phyloP scores from a whole-genome alignment of 2,888 invertebrate species.

The Erebia aethiops region DNA sequence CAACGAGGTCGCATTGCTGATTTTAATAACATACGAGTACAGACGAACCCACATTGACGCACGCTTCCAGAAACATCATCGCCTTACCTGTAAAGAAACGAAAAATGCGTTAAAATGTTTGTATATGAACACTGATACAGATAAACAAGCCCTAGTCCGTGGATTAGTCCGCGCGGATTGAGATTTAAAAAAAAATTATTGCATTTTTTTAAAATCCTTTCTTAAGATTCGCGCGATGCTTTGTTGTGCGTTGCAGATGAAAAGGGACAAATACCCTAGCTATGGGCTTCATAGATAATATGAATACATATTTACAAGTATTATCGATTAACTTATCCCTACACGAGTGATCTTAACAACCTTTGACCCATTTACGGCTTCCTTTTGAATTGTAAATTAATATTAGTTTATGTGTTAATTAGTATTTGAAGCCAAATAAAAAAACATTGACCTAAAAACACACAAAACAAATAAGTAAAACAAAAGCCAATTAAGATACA shows the following conservation, averaged over 20 bases:
- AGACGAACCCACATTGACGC: conserved; percentile 46
- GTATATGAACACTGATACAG: too few relatives aligned
- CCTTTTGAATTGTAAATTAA: neutral
- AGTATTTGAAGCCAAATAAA: neutral
- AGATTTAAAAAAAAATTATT: too few relatives aligned
- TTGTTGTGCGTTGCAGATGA: too few relatives aligned
- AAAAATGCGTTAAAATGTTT: conserved; percentile 34
- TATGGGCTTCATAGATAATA: too few relatives aligned
- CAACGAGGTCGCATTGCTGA: conserved; percentile 65
- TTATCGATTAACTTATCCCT: too few relatives aligned
- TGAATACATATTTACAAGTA: too few relatives aligned
- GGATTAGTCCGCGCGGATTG: too few relatives aligned
- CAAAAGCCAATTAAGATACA: conserved; percentile 36
- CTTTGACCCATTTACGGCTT: neutral
- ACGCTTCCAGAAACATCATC: conserved; percentile 48
- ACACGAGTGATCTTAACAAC: neutral
- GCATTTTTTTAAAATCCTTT: too few relatives aligned
- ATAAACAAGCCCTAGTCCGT: too few relatives aligned
- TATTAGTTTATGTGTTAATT: too few relatives aligned
- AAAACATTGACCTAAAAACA: neutral
- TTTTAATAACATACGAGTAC: conserved; percentile 49
- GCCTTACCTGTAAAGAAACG: conserved; percentile 59
- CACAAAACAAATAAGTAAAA: conserved; percentile 20
- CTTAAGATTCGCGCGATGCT: too few relatives aligned
- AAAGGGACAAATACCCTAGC: too few relatives aligned